Evolutionary conservation across 2,113 vertebrate species (phyloP), one percentile per base, ranked within the genome.

Genomic region (Syngnathus scovelli): DNA sequence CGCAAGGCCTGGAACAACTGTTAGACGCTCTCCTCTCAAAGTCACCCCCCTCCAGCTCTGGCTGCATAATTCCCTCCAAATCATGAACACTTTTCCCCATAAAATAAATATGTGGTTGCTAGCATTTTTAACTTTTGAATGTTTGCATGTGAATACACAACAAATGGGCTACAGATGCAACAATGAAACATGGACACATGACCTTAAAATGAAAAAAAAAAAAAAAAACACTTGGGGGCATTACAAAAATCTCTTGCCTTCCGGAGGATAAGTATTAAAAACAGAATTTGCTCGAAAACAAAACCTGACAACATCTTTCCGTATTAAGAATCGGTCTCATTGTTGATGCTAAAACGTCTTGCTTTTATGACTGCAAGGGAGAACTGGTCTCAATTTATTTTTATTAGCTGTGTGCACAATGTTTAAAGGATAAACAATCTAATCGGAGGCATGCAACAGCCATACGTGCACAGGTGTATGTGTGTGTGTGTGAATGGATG

Each of bases 1-100:
- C 64, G 79, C 81, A 84, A 80, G 80, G 71, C 48, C 75, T 64
- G 73, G 55, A 84, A 84, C 86, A 86, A 83, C 86, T 86, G 86
- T 70, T 78, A 55, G 69, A 75, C 72, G 66, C 19, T 38, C 74
- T 70, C 66, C 11, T 8, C 75, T 69, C 27, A 33, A 33, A 33
- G 27, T 33, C 27, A 23, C 71, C 78, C 64, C 76, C 68, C 69
- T 65, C 67, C 49, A 69, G 74, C n/a, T 77, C 72, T 43, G 72
- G 71, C 78, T 51, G 15, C 70, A 74, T 59, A 73, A n/a, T 13
- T 33, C 38, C 33, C 67, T 69, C 72, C 51, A 6, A 67, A 44
- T 64, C 75, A 33, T 33, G 73, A 44, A 68, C 67, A 65, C 72
- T 79, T 74, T 62, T 49, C 55, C 27, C 74, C 71, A 37, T 68